These are phyloP conservation scores for Apostichopus leukothele DNA, from an alignment of 53 echinoderm and acorn worm genomes.

Conservation along the genomic window DNA sequence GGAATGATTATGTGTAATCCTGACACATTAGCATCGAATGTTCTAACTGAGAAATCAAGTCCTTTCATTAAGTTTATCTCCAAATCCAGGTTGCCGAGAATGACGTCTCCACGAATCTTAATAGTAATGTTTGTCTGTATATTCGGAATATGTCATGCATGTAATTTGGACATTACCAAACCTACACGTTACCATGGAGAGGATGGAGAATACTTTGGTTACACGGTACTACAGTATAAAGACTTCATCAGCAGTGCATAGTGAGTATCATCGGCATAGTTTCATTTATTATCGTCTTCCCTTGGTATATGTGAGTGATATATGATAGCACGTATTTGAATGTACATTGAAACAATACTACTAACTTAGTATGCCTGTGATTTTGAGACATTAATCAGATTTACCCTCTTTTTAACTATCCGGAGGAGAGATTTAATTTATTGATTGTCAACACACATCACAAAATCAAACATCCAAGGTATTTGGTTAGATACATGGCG, in stretches of 20 bases:
- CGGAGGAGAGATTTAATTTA: background rate
- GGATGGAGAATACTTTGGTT: slow-evolving; percentile 23
- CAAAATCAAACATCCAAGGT: background rate
- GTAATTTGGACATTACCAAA: slow-evolving; percentile 30
- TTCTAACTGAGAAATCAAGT: no score
- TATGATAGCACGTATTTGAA: background rate
- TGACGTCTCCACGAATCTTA: background rate
- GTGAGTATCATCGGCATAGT: background rate
- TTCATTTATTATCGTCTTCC: no score
- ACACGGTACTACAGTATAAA: slow-evolving; percentile 21
- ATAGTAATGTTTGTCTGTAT: background rate
- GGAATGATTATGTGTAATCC: no score
- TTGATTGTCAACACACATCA: background rate
- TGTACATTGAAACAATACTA: background rate
- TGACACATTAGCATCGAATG: no score
- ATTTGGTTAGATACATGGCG: no score
- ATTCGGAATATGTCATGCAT: slow-evolving; percentile 7
- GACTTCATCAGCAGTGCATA: background rate
- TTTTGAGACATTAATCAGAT: slow-evolving; percentile 13
- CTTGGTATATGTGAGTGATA: no score
- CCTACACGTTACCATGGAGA: background rate
- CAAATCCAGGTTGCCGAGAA: background rate
- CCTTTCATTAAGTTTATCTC: no score
- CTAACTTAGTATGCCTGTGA: slow-evolving; percentile 1
- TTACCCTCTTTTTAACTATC: slow-evolving; percentile 9